phyloP scores from a whole-genome alignment of 2,888 invertebrate genomes.

The Agonopterix heracliana region DNA sequence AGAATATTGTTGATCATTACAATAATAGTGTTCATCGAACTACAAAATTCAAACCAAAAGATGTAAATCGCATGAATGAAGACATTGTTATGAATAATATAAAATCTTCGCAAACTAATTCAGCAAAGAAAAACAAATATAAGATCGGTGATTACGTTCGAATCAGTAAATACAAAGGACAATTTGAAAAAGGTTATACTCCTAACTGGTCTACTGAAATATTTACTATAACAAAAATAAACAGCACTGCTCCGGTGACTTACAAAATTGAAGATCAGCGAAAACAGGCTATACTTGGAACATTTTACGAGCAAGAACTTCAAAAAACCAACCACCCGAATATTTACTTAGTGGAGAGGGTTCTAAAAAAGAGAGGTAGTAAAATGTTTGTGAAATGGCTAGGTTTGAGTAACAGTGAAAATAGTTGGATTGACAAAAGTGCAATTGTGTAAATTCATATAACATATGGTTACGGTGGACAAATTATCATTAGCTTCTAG shows the following conservation, averaged over 20 bases:
- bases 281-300: not conserved
- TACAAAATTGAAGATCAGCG: not conserved
- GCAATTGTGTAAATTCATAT: not conserved
- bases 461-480: not conserved
- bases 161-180: conserved; percentile 19
- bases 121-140: not conserved
- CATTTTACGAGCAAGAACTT: conserved; percentile 24
- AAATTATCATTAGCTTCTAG: not conserved
- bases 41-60: conserved; percentile 1
- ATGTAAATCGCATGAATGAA: not conserved
- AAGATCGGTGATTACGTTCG: conserved; percentile 18
- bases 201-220: conserved; percentile 29
- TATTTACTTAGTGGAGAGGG: conserved; percentile 18
- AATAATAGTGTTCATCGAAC: conserved; percentile 1
- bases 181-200: conserved; percentile 23
- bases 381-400: conserved; percentile 28
- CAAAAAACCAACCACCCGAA: conserved; percentile 2
- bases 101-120: not conserved
- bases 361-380: conserved; percentile 20
- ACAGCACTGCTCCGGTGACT: not conserved
- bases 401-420: conserved; percentile 22
- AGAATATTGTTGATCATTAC: not conserved
- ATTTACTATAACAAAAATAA: conserved; percentile 19
- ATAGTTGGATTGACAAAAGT: conserved; percentile 23
- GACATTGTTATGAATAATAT: not conserved